Evolutionary conservation across 2,113 vertebrate species (phyloP).

Genomic region (Varanus komodoensis): DNA sequence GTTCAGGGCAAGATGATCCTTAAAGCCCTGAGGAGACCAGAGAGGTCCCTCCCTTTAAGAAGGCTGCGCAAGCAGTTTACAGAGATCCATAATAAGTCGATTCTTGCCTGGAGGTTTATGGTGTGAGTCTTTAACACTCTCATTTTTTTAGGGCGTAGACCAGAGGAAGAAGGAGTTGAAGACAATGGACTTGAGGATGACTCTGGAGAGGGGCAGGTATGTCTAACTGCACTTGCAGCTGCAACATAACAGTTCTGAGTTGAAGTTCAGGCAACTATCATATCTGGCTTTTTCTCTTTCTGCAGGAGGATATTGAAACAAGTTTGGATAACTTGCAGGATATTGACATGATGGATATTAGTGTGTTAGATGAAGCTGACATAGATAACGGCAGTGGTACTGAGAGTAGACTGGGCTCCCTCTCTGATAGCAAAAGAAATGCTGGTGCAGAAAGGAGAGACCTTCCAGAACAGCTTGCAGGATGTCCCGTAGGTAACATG

Average conservation of each 20-base stretch:
- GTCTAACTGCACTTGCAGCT: neutral
- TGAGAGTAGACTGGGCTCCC: slow-evolving; percentile 75
- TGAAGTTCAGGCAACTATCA: neutral
- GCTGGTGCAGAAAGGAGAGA: slow-evolving; percentile 70
- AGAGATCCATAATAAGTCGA: no score
- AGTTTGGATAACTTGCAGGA: slow-evolving; percentile 90
- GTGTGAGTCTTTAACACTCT: neutral
- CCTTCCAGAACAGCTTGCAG: slow-evolving; percentile 73
- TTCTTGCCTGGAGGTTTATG: no score
- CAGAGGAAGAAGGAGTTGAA: slow-evolving; percentile 87
- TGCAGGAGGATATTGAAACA: slow-evolving; percentile 86
- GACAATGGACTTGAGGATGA: slow-evolving; percentile 90
- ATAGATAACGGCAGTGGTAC: slow-evolving; percentile 86
- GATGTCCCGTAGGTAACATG: slow-evolving; percentile 73
- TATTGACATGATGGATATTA: slow-evolving; percentile 95
- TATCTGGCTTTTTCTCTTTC: neutral
- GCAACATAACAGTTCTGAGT: rapidly evolving
- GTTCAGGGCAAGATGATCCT: no score
- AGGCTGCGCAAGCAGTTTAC: no score
- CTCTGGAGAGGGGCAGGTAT: slow-evolving; percentile 88
- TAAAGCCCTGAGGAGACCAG: no score
- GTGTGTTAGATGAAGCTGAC: slow-evolving; percentile 90
- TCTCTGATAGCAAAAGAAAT: slow-evolving; percentile 76
- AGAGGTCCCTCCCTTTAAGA: no score
- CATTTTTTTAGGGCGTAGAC: slow-evolving; percentile 79